Base-by-base conservation (phyloP, 2,113 vertebrate species). In the Taurulus bubalis region DNA sequence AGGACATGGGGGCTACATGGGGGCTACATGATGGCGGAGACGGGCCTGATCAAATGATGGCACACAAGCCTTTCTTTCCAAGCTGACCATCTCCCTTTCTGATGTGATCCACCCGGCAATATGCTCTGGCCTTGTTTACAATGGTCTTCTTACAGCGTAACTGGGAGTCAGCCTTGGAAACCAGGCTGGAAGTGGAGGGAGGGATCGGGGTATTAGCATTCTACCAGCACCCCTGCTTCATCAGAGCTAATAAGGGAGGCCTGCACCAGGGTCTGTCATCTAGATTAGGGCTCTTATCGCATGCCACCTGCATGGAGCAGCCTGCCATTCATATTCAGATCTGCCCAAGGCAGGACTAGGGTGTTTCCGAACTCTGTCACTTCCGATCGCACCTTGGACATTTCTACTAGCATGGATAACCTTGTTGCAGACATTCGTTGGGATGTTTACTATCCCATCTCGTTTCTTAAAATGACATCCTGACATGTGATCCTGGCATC, bases 1-100 rank as follows among this genome's bases (percentile, higher is more conserved):
- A 93, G 93, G 91, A 92, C 92, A 92, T 85, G 94, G 92, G 93
- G 88, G 87, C 84, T 93, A 94, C 94, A 95, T 95, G 92, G 92
- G 93, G 88, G 87, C 84, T 93, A 94, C 94, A 95, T 95, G 92
- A 91, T 91, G 93, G 94, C 90, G 82, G 92, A 95, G 94, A 93
- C 92, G 85, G 93, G 87, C 36, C 95, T 95, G 96, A 97, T 97
- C 96, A 96, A 96, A 96, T 94, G 88, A 93, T 88, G 78, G 72
- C 77, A 71, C 90, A 86, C 93, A 77, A 72, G 69, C 69, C 74
- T 83, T 77, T 88, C 79, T 85, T 89, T 84, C 28, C 60, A 82
- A 45, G 59, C 71, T 79, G 63, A 16, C 40, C 68, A 71, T 70
- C 53, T 73, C 72, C 68, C 26, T 71, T 87, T 89, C 84, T 87